Conservation (phyloP, 2,888 invertebrate genomes). For the Plagiodera versicolora region DNA sequence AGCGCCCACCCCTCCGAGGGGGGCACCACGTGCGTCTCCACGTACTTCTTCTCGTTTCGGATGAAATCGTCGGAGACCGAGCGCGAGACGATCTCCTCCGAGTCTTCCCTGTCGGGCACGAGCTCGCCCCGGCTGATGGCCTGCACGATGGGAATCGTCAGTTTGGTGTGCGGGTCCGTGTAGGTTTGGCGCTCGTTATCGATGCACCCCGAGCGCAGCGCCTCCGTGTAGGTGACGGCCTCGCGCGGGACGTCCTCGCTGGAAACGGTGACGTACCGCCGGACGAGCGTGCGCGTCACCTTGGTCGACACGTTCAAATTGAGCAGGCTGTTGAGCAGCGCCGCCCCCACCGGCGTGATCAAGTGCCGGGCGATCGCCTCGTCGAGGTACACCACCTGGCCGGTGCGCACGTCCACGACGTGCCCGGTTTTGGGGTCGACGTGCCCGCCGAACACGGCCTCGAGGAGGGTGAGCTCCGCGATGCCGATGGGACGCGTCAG, state of each 20-base stretch:
- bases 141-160: constrained; percentile 73
- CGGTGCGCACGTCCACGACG: constrained; percentile 73
- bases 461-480: constrained; percentile 78
- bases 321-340: constrained; percentile 79
- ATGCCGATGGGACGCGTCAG: constrained; percentile 81
- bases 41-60: constrained; percentile 60
- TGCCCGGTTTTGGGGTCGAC: constrained; percentile 89
- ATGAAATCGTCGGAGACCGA: constrained; percentile 56
- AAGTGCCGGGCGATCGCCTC: constrained; percentile 83
- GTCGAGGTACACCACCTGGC: constrained; percentile 76
- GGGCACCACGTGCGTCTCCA: constrained; percentile 72
- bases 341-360: constrained; percentile 86
- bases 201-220: constrained; percentile 75
- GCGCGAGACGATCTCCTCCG: constrained; percentile 38
- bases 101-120: constrained; percentile 60
- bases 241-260: constrained; percentile 63
- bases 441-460: constrained; percentile 83
- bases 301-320: constrained; percentile 87
- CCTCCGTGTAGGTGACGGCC: constrained; percentile 75
- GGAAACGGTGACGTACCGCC: constrained; percentile 77
- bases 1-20: constrained; percentile 81
- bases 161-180: constrained; percentile 73
- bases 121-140: constrained; percentile 75
- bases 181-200: constrained; percentile 77
- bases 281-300: constrained; percentile 82